Base-by-base conservation (phyloP, 2,113 vertebrate species). In the Corydoras maculifer region DNA sequence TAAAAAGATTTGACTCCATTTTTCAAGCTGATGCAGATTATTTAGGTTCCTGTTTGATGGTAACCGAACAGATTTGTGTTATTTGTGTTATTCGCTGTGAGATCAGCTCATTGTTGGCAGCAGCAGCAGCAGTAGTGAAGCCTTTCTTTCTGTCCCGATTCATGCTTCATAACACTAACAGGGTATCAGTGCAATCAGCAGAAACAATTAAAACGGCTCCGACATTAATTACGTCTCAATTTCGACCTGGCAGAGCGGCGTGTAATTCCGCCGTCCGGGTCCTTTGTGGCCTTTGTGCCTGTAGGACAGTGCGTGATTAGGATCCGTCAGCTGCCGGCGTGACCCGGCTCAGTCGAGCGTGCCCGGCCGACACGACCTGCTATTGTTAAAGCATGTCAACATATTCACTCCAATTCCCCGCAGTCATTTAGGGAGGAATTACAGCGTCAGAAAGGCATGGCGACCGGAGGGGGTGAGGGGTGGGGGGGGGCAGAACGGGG, bases 351-450 rank as follows among this genome's bases (percentile, higher is more conserved):
- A 94, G 90, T 87, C 87, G 82, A 91, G 94, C 94, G 92, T 92
- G 92, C 87, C 18, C 85, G 91, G 79, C 90, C 91, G 86, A 92
- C 95, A 92, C 92, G 96, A 98, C 97, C 94, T 89, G 84, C 86
- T 92, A 94, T 92, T 97, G 96, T 96, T 95, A 92, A 93, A 89
- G 88, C 93, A 81, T 97, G 97, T 99, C 95, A 96, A 94, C 96
- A 95, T 91, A 96, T 99, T 98, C 98, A 98, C 96, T 95, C 91
- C 93, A 95, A 98, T 94, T 97, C 94, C 96, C 94, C 87, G 88
- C 91, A 94, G 94, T 94, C 91, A 91, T 91, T 87, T 75, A 82
- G 87, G 88, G 85, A 87, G 83, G 84, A 87, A 87, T 85, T 80
- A 88, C 85, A 85, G 79, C 83, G 81, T 77, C 70, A 83, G 84